Evolutionary conservation across 2,888 invertebrate genomes (phyloP), one percentile per base, ranked within the genome.

Genomic region (Oconnorella tubifera): DNA sequence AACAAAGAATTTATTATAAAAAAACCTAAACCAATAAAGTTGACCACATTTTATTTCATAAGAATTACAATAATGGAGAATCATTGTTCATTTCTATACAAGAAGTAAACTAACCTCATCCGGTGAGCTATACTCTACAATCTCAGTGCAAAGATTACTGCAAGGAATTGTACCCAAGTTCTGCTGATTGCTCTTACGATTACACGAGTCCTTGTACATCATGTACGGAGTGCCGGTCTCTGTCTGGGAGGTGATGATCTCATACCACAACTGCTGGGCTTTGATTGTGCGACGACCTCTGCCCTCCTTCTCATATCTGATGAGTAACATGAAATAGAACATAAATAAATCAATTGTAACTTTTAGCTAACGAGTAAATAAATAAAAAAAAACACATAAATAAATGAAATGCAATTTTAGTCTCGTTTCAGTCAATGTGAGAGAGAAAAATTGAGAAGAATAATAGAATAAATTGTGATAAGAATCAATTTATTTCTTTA

Each of bases 151-250:
- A 48, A 99, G 85, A 82, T 99, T 99, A 75, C 95, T 94, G 82
- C 96, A 93, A 83, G 95, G 96, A 73, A 99, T 99, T 0, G 98
- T 98, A 19, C 99, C 99, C 65, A 99, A 84, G 83, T 99, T 97
- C 82, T 98, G 90, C 77, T 99, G 99, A 82, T 99, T 99, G 66
- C 93, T 93, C 84, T 99, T 99, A 1, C 90, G 84, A 79, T 99
- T 99, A 78, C 98, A 97, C 2, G 94, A 88, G 83, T 99, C 99
- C 65, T 83, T 83, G 76, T 82, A 83, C 50, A 83, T 69, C 93
- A 99, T 97, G 81, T 94, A 99, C 0, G 99, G 99, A 2, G 92
- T 94, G 19, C 98, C 99, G n/a, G 98, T 98, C 85, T 99, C 99
- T 2, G 94, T 91, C 84, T 97, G 96, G 0, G 96, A 88, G 78